Percentiles rank a stretch among this genome's conserved stretches.
phyloP scores from a whole-genome alignment of 1,140 invertebrate species.

The Sarcophaga bullata region DNA sequence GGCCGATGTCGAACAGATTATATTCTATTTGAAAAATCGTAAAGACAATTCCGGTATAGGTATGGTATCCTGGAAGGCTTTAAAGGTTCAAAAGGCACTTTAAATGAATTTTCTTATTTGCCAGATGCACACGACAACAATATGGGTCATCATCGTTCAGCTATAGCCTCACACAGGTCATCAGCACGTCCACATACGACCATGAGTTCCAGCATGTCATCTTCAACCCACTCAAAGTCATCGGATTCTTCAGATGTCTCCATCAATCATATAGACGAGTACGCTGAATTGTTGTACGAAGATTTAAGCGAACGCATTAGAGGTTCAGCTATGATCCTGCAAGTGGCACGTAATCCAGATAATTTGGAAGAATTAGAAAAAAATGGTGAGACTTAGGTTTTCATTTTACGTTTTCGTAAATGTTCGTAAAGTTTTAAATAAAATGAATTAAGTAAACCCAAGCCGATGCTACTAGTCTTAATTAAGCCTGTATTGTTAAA shows the following conservation, averaged over 20 bases:
- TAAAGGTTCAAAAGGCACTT: neutral
- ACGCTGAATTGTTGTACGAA: conserved; percentile 97
- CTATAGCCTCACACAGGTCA: conserved; percentile 49
- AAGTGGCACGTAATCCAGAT: conserved; percentile 90
- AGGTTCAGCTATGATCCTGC: conserved; percentile 90
- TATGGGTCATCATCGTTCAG: conserved; percentile 52
- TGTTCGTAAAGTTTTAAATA: neutral
- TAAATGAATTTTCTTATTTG: neutral
- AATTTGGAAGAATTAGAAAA: conserved; percentile 93
- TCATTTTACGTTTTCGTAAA: neutral
- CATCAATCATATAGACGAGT: conserved; percentile 89
- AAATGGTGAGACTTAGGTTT: conserved; percentile 74
- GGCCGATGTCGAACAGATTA: conserved; percentile 89
- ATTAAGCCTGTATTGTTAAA: too few species aligned
- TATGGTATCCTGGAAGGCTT: conserved; percentile 9
- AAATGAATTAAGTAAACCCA: conserved; percentile 6
- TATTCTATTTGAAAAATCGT: conserved; percentile 90
- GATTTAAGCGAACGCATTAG: conserved; percentile 92
- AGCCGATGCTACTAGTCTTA: neutral
- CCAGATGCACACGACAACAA: conserved; percentile 61
- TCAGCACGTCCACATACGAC: conserved; percentile 48
- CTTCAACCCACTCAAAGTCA: conserved; percentile 41
- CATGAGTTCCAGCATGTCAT: conserved; percentile 40
- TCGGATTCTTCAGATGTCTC: conserved; percentile 68
- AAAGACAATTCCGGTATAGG: conserved; percentile 68